Percentiles rank a stretch among this genome's conserved stretches.
These are phyloP conservation scores for Drosophila truncata DNA, from an alignment of 1,140 invertebrate species.

Conservation along the genomic window DNA sequence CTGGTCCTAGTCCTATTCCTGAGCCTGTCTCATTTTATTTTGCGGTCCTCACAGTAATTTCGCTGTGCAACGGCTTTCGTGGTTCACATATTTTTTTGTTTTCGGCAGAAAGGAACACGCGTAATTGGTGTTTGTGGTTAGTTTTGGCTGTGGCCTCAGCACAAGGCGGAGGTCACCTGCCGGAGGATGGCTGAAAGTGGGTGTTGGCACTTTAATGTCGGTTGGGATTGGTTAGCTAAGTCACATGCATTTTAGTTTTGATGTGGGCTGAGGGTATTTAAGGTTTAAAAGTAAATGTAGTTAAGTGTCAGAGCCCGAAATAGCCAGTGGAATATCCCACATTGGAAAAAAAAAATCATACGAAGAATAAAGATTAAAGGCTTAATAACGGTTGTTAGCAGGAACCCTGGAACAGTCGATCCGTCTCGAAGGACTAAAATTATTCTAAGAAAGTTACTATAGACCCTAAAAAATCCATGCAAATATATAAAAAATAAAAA, in stretches of 20 bases:
- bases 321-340: too few species aligned
- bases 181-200: conserved; percentile 6
- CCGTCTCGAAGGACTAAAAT: too few species aligned
- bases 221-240: conserved; percentile 24
- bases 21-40: conserved; percentile 44
- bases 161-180: conserved; percentile 37
- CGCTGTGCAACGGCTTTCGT: conserved; percentile 40
- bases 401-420: too few species aligned
- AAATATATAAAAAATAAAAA: too few species aligned
- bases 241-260: neutral
- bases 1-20: conserved; percentile 1
- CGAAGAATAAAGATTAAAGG: neutral
- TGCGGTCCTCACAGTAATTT: conserved; percentile 48
- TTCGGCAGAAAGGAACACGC: conserved; percentile 41
- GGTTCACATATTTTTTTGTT: conserved; percentile 24
- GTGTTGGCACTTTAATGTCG: conserved; percentile 63
- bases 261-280: neutral
- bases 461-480: too few species aligned
- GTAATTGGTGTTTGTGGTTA: conserved; percentile 68
- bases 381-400: neutral
- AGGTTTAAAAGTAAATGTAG: too few species aligned
- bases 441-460: too few species aligned
- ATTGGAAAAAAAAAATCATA: too few species aligned
- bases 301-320: too few species aligned
- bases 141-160: conserved; percentile 28